phyloP scores from a whole-genome alignment of 1,140 invertebrate genomes.

The Homarus americanus region DNA sequence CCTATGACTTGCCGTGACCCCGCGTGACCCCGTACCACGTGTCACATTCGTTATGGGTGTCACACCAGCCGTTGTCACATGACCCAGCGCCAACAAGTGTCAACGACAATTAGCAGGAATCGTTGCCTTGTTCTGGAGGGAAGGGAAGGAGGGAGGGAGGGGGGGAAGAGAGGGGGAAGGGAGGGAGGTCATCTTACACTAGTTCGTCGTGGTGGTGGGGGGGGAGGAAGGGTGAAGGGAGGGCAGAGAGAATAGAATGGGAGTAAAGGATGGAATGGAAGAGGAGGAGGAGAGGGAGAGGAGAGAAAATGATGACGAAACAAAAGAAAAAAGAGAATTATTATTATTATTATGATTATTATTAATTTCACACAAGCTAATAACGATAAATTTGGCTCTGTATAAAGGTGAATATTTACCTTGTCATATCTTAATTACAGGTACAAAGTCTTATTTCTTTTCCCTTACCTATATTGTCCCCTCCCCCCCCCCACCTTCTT shows the following conservation, averaged over 20 bases:
- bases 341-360: no score
- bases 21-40: slow-evolving; percentile 18
- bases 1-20: slow-evolving; percentile 1
- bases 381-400: no score
- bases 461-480: no score
- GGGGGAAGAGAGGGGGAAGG: neutral
- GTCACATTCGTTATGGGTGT: neutral
- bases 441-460: no score
- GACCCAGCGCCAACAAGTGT: neutral
- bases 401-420: no score
- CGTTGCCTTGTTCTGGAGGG: neutral
- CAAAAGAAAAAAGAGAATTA: no score
- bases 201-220: no score
- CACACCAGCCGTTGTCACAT: neutral
- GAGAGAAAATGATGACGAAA: neutral
- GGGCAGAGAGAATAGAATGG: neutral
- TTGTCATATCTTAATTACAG: no score
- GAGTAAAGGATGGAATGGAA: neutral
- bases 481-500: no score
- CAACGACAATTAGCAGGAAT: neutral
- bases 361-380: no score
- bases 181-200: no score
- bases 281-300: neutral
- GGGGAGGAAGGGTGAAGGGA: neutral
- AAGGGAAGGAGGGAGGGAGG: neutral